phyloP scores from a whole-genome alignment of 2,113 vertebrate genomes.

The Perognathus longimembris region DNA sequence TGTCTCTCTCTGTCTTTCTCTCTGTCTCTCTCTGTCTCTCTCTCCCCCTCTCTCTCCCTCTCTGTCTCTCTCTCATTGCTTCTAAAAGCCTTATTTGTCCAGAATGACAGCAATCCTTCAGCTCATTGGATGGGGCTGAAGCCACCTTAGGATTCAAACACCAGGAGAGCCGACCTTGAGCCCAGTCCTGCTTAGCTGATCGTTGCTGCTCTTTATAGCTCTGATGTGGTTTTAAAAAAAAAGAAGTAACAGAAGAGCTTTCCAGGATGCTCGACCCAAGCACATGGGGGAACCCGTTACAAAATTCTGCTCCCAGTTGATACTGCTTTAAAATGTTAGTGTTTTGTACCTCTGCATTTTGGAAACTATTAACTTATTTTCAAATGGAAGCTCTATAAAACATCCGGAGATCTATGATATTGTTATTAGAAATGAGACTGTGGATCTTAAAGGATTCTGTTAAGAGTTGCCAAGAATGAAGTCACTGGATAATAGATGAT shows the following conservation, averaged over 20 bases:
- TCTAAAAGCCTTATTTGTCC: slow-evolving; percentile 75
- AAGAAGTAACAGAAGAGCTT: slow-evolving; percentile 68
- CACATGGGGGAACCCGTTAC: slow-evolving; percentile 11
- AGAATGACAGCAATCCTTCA: slow-evolving; percentile 57
- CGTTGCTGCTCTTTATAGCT: slow-evolving; percentile 46
- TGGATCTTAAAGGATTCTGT: neutral
- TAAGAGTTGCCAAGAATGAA: neutral
- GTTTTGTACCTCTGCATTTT: neutral
- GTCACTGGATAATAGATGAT: too few relatives aligned
- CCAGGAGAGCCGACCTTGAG: slow-evolving; percentile 66
- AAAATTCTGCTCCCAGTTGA: slow-evolving; percentile 50
- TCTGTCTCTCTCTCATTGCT: slow-evolving; percentile 73
- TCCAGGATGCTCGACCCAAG: slow-evolving; percentile 56
- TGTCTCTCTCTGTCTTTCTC: too few relatives aligned
- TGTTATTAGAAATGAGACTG: neutral
- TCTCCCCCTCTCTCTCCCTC: neutral
- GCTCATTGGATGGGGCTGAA: slow-evolving; percentile 61
- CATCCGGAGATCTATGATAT: neutral
- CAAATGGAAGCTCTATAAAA: slow-evolving; percentile 45
- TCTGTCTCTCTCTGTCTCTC: too few relatives aligned
- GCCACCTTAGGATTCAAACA: slow-evolving; percentile 60
- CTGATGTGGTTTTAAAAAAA: slow-evolving; percentile 43
- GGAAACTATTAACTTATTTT: slow-evolving; percentile 54
- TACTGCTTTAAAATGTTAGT: slow-evolving; percentile 43
- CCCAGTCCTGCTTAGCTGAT: slow-evolving; percentile 39